phyloP scores from a whole-genome alignment of 37 sponge, comb jelly and placozoan genomes.

The Dysidea cf. avara region DNA sequence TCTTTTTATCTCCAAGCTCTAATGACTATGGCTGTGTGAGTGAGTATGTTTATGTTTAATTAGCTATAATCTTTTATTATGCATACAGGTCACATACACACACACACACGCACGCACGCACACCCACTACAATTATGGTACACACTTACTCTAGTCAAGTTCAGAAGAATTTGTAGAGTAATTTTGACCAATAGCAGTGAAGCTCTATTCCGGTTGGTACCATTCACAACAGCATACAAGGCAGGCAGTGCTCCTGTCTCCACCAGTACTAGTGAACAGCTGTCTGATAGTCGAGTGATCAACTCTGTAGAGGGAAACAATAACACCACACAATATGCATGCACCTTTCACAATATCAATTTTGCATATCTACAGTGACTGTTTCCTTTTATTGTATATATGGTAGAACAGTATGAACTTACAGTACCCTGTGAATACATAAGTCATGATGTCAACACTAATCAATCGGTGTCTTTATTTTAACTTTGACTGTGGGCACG shows the following conservation, averaged over 20 bases:
- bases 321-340: not conserved
- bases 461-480: too few species aligned
- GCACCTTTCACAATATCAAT: not conserved
- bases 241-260: constrained; percentile 22
- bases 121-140: too few species aligned
- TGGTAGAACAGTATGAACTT: too few species aligned
- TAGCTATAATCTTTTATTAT: too few species aligned
- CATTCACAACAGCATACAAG: constrained; percentile 21
- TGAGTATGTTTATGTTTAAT: too few species aligned
- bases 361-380: not conserved
- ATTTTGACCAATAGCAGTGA: constrained; percentile 34
- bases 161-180: constrained; percentile 39
- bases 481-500: too few species aligned
- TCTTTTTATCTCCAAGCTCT: too few species aligned
- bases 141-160: constrained; percentile 52
- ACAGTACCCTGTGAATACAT: too few species aligned
- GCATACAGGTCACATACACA: too few species aligned
- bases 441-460: too few species aligned
- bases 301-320: constrained; percentile 22
- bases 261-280: constrained; percentile 37
- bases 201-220: constrained; percentile 56
- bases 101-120: too few species aligned
- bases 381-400: not conserved
- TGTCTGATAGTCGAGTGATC: constrained; percentile 51
- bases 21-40: too few species aligned